Evolutionary conservation across 2,888 invertebrate species (phyloP).

Genomic region (Arge pagana): DNA sequence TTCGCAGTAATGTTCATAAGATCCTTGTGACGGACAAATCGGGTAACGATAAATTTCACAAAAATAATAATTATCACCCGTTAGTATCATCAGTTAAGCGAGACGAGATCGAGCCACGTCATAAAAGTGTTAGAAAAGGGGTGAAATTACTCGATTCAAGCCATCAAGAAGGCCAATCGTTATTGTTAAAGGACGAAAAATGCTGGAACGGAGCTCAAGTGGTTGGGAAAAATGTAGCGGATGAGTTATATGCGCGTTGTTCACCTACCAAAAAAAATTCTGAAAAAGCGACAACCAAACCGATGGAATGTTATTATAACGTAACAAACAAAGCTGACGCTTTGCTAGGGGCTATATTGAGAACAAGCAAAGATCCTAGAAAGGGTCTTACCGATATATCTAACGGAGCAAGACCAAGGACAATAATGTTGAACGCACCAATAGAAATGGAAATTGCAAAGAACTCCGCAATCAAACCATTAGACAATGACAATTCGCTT

Average conservation of each 20-base stretch:
- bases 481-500: constrained; percentile 44
- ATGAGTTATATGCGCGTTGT: constrained; percentile 42
- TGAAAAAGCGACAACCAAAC: constrained; percentile 42
- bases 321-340: constrained; percentile 61
- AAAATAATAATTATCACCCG: constrained; percentile 54
- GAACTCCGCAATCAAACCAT: constrained; percentile 1
- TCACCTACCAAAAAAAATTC: too few species aligned
- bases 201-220: not conserved
- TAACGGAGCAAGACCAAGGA: constrained; percentile 39
- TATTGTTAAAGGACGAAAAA: too few species aligned
- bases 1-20: not conserved
- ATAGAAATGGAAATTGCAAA: not conserved
- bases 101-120: not conserved
- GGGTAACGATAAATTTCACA: constrained; percentile 42
- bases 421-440: constrained; percentile 20
- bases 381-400: constrained; percentile 41
- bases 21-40: constrained; percentile 1
- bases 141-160: not conserved
- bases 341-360: constrained; percentile 63
- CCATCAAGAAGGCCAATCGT: not conserved
- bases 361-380: constrained; percentile 58
- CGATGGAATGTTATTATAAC: constrained; percentile 31
- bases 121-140: not conserved
- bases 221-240: constrained; percentile 48
- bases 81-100: not conserved